Conservation (phyloP, 2,797 vertebrate species). For the Phoxinus dragarum region DNA sequence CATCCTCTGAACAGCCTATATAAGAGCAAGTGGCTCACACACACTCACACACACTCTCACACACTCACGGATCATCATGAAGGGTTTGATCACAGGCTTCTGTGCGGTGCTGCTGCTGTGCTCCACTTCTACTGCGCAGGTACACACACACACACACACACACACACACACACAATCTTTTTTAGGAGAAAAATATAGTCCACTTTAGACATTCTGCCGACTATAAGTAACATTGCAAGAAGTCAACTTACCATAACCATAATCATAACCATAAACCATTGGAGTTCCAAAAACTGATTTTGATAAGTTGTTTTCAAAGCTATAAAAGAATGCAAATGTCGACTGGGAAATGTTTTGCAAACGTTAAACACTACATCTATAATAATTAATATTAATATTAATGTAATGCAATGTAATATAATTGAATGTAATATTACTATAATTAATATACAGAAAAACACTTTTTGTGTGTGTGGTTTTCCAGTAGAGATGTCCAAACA, state of each 20-base stretch:
- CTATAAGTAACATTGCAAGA: too few relatives aligned
- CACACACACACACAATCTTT: too few relatives aligned
- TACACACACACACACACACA: background rate
- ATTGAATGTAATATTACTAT: too few relatives aligned
- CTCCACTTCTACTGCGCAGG: background rate
- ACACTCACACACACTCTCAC: background rate
- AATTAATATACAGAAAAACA: background rate
- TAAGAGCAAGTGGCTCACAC: background rate
- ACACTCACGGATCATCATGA: background rate
- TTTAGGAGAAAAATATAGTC: too few relatives aligned
- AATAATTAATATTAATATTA: too few relatives aligned
- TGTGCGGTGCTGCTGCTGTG: background rate
- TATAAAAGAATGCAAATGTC: too few relatives aligned
- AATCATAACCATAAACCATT: too few relatives aligned
- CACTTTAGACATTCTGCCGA: too few relatives aligned
- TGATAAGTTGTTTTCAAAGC: background rate
- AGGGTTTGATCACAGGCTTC: background rate
- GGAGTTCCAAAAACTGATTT: background rate
- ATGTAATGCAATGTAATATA: too few relatives aligned
- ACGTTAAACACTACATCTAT: too few relatives aligned
- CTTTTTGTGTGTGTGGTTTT: background rate
- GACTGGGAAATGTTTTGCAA: background rate
- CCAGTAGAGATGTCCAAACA: background rate
- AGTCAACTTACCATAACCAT: too few relatives aligned
- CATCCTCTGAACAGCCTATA: background rate